Base-by-base conservation (phyloP, 2,888 invertebrate genomes). In the Apeira syringaria region DNA sequence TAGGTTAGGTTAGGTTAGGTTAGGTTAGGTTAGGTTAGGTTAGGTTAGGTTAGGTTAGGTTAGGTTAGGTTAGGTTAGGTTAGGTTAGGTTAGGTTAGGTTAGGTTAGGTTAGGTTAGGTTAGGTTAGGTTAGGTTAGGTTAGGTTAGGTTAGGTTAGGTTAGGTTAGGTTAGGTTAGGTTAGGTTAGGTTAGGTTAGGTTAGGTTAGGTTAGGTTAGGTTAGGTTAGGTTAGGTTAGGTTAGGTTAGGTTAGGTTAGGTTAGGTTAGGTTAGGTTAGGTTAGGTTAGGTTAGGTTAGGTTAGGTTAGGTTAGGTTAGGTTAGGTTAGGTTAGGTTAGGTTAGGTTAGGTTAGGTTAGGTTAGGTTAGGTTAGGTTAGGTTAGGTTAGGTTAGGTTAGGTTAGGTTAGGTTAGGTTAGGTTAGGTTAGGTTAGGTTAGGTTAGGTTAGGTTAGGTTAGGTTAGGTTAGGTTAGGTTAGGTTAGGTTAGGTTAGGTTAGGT, bases 331-430 rank as follows among this genome's bases (percentile, higher is more conserved):
- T 31, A 31, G 31, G 31, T 31, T 31, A 31, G 31, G 31, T 31
- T 31, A 31, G 31, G 31, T 31, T 31, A 31, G 31, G 31, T 31
- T 31, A 31, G 31, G 53, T 53, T 47, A 45, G 44, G 47, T 47
- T 50, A 51, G 44, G n/a, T 44, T 44, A 44, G 44, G 44, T 44
- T 40, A 31, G 31, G 31, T 31, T 31, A 31, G 31, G 31, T 31
- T 31, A 31, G 31, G 31, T 31, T 31, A 31, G 31, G 31, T 31
- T 31, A 31, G 31, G 31, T 31, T 31, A 31, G 31, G 31, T 31
- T 31, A 31, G 31, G 31, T 31, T 31, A 31, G 31, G 31, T 31
- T 31, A 31, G 31, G 31, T 31, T 31, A 31, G 31, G 31, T 31
- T 31, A 31, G 31, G 31, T 31, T 20, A 20, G 31, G 18, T 31